Evolutionary conservation across 2,797 vertebrate genomes (phyloP), one percentile per base, ranked within the genome.

Genomic region (Tangara arthus): DNA sequence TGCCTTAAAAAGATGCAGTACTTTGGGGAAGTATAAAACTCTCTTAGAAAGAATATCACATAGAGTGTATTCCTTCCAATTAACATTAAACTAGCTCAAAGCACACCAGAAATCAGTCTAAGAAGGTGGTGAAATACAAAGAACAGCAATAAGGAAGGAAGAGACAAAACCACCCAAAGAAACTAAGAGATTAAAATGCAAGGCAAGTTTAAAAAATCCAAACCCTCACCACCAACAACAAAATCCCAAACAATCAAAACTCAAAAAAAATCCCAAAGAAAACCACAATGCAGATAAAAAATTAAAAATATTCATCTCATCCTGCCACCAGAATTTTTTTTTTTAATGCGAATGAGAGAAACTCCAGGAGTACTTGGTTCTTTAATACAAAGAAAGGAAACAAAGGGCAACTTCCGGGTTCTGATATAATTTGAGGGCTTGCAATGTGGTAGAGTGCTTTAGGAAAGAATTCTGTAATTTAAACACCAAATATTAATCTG

Each of bases 261-360:
- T 1, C 5, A 1, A 2, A 3, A 6, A 44, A 57, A 52, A 12
- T 44, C 11, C 9, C 14, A 49, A 42, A 63, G 7, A 4, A 65
- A 35, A 27, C 0, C 12, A 68, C 2, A 53, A 32, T 13, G 2
- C 4, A 63, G 53, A 39, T 46, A 34, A 78, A 86, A 72, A 60
- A 20, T 6, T 34, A 1, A 32, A 72, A 71, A 20, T 1, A 68
- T 32, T 46, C 5, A 15, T 73, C 61, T 89, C 18, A 83, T 60
- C 17, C 9, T 66, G 18, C 3, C 11, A 64, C n/a, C 41, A 82
- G 32, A 78, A 55, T 19, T n/a, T 20, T 37, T 27, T 42, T 30
- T n/a, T 63, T 84, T 23, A 52, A 12, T 53, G 15, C 1, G 1
- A 80, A 64, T n/a, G 13, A 56, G 18, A 78, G 16, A 52, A 93